These are phyloP conservation scores for Epinephelus lanceolatus DNA, from an alignment of 2,113 vertebrate species.

Conservation along the genomic window DNA sequence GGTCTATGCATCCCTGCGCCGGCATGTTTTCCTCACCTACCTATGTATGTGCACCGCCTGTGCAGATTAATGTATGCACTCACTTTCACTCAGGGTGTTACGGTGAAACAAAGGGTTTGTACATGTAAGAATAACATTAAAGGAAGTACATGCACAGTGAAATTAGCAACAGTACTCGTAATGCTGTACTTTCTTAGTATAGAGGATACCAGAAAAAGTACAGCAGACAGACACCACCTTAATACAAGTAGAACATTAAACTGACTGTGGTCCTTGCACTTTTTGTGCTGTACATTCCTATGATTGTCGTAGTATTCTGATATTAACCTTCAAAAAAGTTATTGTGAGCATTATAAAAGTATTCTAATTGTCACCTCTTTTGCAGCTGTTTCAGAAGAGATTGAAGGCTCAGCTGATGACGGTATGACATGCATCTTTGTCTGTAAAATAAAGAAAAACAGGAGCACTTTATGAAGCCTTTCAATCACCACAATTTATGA, in stretches of 20 bases:
- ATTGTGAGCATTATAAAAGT: conserved; percentile 9
- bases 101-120: neutral
- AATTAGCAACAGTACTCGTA: conserved; percentile 10
- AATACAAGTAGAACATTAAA: neutral
- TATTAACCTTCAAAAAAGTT: neutral
- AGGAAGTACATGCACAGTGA: neutral
- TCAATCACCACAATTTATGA: neutral
- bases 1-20: conserved; percentile 22
- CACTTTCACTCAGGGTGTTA: neutral
- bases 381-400: conserved; percentile 52
- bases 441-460: neutral
- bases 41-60: conserved; percentile 14
- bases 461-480: neutral
- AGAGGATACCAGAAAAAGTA: neutral
- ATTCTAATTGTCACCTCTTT: neutral
- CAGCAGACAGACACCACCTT: neutral
- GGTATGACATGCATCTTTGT: conserved; percentile 52
- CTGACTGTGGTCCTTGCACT: neutral
- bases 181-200: neutral
- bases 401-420: conserved; percentile 58
- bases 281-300: neutral
- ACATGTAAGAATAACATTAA: conserved; percentile 17
- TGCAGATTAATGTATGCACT: conserved; percentile 16
- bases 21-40: conserved; percentile 57
- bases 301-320: neutral